These are phyloP conservation scores for Malurus splendens DNA, from an alignment of 2,797 vertebrate genomes.

Conservation along the genomic window DNA sequence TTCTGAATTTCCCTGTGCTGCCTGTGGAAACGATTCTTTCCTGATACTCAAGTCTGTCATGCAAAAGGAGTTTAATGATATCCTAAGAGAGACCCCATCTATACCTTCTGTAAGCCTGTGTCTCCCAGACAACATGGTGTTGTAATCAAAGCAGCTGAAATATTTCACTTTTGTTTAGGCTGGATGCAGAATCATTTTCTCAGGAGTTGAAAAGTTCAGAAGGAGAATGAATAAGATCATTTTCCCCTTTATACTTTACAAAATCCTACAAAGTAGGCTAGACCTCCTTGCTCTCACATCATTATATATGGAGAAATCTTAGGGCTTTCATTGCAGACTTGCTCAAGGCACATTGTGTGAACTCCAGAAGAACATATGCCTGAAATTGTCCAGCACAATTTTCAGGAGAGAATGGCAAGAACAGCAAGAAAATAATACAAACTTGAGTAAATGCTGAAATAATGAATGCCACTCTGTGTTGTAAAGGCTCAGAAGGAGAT, in stretches of 20 bases:
- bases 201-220: background rate
- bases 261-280: background rate
- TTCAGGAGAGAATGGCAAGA: background rate
- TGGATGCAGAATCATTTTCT: background rate
- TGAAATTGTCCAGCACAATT: slow-evolving; percentile 10
- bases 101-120: background rate
- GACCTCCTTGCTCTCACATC: background rate
- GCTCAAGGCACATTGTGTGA: background rate
- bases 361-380: background rate
- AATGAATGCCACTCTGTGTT: background rate
- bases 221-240: slow-evolving; percentile 5
- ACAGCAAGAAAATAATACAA: background rate
- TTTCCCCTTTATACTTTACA: background rate
- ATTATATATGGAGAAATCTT: background rate
- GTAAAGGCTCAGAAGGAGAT: background rate
- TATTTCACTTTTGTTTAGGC: background rate
- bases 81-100: background rate
- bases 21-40: background rate
- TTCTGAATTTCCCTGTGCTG: background rate
- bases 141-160: background rate
- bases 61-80: background rate
- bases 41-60: background rate
- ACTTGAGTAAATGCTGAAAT: slow-evolving; percentile 10
- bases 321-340: background rate
- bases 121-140: background rate